phyloP scores from a whole-genome alignment of 2,888 invertebrate species.

The Oxystoma pomonae region DNA sequence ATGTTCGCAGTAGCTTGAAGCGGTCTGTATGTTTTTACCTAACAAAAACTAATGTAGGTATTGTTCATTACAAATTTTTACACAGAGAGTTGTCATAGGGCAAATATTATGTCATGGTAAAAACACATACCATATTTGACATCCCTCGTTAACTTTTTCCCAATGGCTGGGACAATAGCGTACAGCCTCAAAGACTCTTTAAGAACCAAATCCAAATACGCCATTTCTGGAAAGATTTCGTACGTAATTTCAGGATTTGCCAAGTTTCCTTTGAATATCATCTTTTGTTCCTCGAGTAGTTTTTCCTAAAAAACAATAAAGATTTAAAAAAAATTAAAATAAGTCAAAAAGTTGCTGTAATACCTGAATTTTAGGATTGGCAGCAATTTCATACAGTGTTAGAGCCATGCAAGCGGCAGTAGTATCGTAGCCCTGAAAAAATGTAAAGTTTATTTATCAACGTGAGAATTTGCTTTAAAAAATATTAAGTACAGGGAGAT shows the following conservation, averaged over 20 bases:
- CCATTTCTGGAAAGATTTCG: constrained; percentile 30
- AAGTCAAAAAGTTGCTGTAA: not conserved
- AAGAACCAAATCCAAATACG: constrained; percentile 35
- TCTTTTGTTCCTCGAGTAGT: constrained; percentile 19
- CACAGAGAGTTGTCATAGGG: too few species aligned
- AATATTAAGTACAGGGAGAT: too few species aligned
- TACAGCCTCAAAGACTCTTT: constrained; percentile 36
- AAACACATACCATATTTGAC: constrained; percentile 12
- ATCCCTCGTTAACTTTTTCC: constrained; percentile 17
- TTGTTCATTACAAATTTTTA: too few species aligned
- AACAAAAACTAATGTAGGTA: too few species aligned
- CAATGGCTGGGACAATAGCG: constrained; percentile 17
- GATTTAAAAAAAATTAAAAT: not conserved
- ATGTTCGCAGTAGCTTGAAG: too few species aligned
- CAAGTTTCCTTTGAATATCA: constrained; percentile 22
- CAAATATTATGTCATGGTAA: too few species aligned
- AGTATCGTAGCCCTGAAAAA: constrained; percentile 18
- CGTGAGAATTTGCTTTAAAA: too few species aligned
- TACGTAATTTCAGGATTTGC: constrained; percentile 26
- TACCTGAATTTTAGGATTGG: constrained; percentile 16
- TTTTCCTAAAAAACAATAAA: constrained; percentile 17
- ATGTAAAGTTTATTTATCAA: too few species aligned
- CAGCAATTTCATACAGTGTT: constrained; percentile 18
- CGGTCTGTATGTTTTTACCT: too few species aligned
- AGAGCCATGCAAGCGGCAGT: constrained; percentile 16